Base-by-base conservation (phyloP, 2,888 invertebrate genomes). In the Peribatodes rhomboidaria region DNA sequence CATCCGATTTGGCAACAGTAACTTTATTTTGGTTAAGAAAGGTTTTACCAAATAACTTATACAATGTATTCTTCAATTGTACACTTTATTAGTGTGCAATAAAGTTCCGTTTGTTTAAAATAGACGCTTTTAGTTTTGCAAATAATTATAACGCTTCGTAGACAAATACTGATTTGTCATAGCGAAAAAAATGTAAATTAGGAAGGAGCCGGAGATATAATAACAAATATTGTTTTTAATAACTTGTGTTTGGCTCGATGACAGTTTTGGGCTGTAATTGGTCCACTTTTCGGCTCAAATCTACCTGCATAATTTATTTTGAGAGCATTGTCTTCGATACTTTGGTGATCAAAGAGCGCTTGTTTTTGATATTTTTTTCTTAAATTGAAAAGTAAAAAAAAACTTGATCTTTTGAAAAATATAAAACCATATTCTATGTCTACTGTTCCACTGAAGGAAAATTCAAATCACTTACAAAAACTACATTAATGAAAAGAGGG, bases 111-210 rank as follows among this genome's bases (percentile, higher is more conserved):
- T 8, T 0, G 20, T 39, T 55, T 54, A 0, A 27, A 2, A 7
- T 11, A 18, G 20, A 18, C 1, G 42, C n/a, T 31, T 35, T 22
- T 35, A n/a, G 16, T 8, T 41, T 68, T 55, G 61, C 37, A 31
- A 49, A 64, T 69, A 64, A 71, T 73, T 73, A 73, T 65, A 69
- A 82, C 79, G 81, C 81, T 82, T 83, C 74, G 74, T 76, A 79
- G 79, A 72, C 83, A 82, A 81, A 82, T 80, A 84, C 72, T 78
- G 82, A 83, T 83, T 82, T 84, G 82, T 84, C 83, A 79, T 79
- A 79, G 76, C 58, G 70, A 77, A 83, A 81, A 83, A 82, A 77
- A 80, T 77, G 72, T 72, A 77, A 68, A 75, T 76, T 80, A 77
- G 65, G 72, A 68, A 65, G 68, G 72, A 73, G 72, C 68, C 68